Evolutionary conservation across 2,888 invertebrate species (phyloP).

Genomic region (Brachynemurus nebulosus): DNA sequence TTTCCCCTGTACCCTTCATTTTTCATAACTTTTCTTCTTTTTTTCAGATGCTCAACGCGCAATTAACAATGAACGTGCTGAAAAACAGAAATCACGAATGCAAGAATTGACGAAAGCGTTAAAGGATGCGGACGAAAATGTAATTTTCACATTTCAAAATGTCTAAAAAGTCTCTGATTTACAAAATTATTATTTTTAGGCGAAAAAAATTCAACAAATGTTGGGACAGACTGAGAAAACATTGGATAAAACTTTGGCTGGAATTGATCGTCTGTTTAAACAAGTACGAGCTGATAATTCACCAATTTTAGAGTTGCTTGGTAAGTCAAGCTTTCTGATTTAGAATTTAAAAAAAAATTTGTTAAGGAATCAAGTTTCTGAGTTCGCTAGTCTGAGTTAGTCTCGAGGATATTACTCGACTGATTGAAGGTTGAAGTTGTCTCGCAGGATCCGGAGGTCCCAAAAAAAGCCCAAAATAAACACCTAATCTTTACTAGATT

Average conservation of each 20-base stretch:
- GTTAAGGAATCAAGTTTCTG: too few relatives aligned
- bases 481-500: too few relatives aligned
- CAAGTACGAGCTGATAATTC: conserved; percentile 58
- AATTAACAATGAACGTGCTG: conserved; percentile 39
- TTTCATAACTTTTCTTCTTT: not conserved
- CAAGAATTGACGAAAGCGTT: conserved; percentile 38
- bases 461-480: too few relatives aligned
- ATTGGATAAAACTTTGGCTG: conserved; percentile 30
- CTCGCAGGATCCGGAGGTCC: too few relatives aligned
- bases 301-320: conserved; percentile 55
- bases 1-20: too few relatives aligned
- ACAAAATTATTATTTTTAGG: conserved; percentile 19
- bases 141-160: conserved; percentile 16
- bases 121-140: conserved; percentile 34
- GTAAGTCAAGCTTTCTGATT: too few relatives aligned
- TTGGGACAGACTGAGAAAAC: conserved; percentile 25
- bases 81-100: conserved; percentile 45
- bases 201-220: conserved; percentile 23
- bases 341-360: too few relatives aligned
- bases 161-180: not conserved
- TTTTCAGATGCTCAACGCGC: conserved; percentile 42
- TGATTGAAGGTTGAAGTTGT: too few relatives aligned
- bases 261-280: conserved; percentile 40
- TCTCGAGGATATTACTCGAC: too few relatives aligned
- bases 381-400: too few relatives aligned